phyloP scores from a whole-genome alignment of 1,140 invertebrate genomes.

The Lepeophtheirus salmonis region DNA sequence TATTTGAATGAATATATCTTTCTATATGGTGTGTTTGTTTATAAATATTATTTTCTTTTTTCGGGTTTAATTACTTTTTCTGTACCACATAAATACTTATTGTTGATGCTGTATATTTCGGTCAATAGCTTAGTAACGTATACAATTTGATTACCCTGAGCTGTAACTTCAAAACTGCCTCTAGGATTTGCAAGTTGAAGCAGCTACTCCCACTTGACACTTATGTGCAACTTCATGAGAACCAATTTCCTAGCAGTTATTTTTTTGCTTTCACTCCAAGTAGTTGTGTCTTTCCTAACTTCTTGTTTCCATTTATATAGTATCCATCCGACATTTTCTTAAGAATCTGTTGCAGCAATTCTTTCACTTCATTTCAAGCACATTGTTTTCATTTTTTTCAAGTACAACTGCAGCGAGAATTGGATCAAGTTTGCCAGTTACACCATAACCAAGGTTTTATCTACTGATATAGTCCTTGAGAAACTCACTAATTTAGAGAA shows the following conservation, averaged over 20 bases:
- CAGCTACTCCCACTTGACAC: constrained; percentile 62
- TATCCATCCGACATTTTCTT: constrained; percentile 53
- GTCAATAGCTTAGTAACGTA: constrained; percentile 49
- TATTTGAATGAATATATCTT: too few relatives aligned
- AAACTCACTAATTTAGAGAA: background rate
- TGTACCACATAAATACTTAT: constrained; percentile 41
- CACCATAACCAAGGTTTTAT: constrained; percentile 23
- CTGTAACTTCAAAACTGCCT: constrained; percentile 53
- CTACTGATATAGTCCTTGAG: background rate
- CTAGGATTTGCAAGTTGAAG: constrained; percentile 48
- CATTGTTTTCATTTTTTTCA: constrained; percentile 25
- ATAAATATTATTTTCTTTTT: constrained; percentile 26
- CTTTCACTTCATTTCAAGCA: constrained; percentile 38
- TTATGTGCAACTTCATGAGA: constrained; percentile 53
- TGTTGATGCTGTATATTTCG: constrained; percentile 44
- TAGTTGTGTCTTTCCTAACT: constrained; percentile 50
- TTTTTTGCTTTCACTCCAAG: constrained; percentile 70
- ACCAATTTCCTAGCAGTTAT: constrained; percentile 65
- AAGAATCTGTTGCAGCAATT: constrained; percentile 46
- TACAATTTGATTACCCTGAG: constrained; percentile 75
- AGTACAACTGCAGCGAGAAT: constrained; percentile 27
- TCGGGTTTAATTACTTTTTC: constrained; percentile 41
- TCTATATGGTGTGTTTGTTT: too few relatives aligned
- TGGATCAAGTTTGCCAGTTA: constrained; percentile 37
- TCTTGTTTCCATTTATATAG: background rate